Base-by-base conservation (phyloP, 2,113 vertebrate genomes). In the Vidua chalybeata region DNA sequence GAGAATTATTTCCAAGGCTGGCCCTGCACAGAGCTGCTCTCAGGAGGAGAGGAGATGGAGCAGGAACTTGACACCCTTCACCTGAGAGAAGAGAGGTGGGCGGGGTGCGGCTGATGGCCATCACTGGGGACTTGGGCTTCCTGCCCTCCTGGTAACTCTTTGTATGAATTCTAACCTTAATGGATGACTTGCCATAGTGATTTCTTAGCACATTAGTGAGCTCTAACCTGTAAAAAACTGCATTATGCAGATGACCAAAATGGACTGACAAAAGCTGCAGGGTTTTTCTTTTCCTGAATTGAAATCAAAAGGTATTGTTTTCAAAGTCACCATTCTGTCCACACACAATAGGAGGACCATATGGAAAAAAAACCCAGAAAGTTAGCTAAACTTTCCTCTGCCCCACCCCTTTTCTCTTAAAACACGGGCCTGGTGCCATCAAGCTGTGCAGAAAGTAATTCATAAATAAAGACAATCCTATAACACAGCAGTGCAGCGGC, bases 1-100 rank as follows among this genome's bases (percentile, higher is more conserved):
- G 92, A 97, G 97, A 98, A 97, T 96, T 66, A 92, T 98, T 98
- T 87, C 74, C 94, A 77, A 23, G 78, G 84, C 80, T 58, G 85
- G 93, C 68, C 48, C 69, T 61, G 52, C 48, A 33, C 45, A 39
- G 66, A 91, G 62, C 56, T 37, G 67, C 78, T 91, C 77, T 82
- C 55, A 6, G 64, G 64, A 83, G 58, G 30, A 77, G 72, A 83
- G 54, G 81, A 94, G 84, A 84, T 63, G 49, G 89, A 96, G 69
- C 81, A 67, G 72, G 82, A 92, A 27, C 87, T 84, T 72, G 69
- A 81, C n/a, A 91, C 1, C 20, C 22, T 17, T 75, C 35, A 79
- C 56, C 80, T 84, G 79, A 56, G 66, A 84, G n/a, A 56, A 35
- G 41, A 87, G 67, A 71, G 52, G 49, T 52, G 41, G 67, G 43